Evolutionary conservation across 2,888 invertebrate species (phyloP).

Genomic region (Philhelius pedissequus): DNA sequence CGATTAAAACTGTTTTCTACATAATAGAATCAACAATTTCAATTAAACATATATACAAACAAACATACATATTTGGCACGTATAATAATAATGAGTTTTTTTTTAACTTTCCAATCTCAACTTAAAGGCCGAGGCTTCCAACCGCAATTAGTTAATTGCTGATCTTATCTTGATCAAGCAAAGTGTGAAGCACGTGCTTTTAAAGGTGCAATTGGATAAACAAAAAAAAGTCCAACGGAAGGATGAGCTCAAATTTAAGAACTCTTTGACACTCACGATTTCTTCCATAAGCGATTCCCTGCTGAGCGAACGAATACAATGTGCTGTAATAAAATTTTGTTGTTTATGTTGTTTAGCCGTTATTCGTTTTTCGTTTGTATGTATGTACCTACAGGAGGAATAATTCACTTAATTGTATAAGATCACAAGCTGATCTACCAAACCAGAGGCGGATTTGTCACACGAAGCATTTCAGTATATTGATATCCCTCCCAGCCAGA

Average conservation of each 20-base stretch:
- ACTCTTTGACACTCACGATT: conserved; percentile 25
- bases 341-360: not conserved
- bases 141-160: conserved; percentile 8
- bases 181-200: conserved; percentile 53
- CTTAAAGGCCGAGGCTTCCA: not conserved
- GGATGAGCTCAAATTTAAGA: conserved; percentile 1
- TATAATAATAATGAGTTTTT: not conserved
- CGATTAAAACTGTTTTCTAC: not conserved
- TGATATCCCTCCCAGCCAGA: too few relatives aligned
- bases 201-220: not conserved
- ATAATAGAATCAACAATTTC: not conserved
- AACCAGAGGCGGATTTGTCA: not conserved
- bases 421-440: not conserved
- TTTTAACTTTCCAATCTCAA: not conserved
- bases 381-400: conserved; percentile 5
- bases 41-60: not conserved
- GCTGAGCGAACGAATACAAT: conserved; percentile 9
- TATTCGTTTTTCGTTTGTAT: not conserved
- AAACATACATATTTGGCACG: not conserved
- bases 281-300: conserved; percentile 5
- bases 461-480: too few relatives aligned
- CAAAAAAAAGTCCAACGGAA: not conserved
- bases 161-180: conserved; percentile 8
- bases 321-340: not conserved
- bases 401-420: conserved; percentile 39